These are phyloP conservation scores for Antedon mediterranea DNA, from an alignment of 53 echinoderm and acorn worm genomes.

Conservation along the genomic window DNA sequence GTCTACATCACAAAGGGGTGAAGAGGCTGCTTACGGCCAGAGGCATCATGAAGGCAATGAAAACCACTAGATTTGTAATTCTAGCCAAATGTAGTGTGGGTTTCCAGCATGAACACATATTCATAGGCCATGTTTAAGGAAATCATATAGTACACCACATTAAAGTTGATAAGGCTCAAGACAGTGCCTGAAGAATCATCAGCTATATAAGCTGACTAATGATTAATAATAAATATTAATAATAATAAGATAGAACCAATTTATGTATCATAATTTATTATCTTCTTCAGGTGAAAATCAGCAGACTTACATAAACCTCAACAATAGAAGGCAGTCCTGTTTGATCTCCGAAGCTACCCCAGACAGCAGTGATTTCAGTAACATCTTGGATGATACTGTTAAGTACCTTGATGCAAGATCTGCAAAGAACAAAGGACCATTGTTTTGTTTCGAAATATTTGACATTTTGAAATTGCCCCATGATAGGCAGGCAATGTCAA, in stretches of 20 bases:
- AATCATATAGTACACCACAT: neutral
- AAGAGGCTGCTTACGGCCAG: neutral
- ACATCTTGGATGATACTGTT: neutral
- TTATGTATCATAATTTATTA: too few relatives aligned
- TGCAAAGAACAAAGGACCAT: neutral
- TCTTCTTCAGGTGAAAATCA: neutral
- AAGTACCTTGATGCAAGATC: neutral
- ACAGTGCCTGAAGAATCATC: neutral
- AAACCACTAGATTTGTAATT: neutral
- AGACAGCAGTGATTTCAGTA: neutral
- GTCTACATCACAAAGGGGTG: neutral
- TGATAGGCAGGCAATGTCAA: neutral
- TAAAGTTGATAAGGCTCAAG: neutral
- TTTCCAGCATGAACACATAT: neutral
- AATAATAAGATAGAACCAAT: too few relatives aligned
- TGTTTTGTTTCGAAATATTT: neutral
- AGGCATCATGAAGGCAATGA: neutral
- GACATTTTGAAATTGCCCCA: neutral
- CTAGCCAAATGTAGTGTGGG: neutral
- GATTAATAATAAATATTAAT: too few relatives aligned
- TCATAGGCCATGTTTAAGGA: neutral
- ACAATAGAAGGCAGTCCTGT: neutral
- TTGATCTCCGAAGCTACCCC: neutral
- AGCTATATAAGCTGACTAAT: too few relatives aligned
- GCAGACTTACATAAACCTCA: neutral